Evolutionary conservation across 2,888 invertebrate species (phyloP), one percentile per base, ranked within the genome.

Genomic region (Magallana nippona): DNA sequence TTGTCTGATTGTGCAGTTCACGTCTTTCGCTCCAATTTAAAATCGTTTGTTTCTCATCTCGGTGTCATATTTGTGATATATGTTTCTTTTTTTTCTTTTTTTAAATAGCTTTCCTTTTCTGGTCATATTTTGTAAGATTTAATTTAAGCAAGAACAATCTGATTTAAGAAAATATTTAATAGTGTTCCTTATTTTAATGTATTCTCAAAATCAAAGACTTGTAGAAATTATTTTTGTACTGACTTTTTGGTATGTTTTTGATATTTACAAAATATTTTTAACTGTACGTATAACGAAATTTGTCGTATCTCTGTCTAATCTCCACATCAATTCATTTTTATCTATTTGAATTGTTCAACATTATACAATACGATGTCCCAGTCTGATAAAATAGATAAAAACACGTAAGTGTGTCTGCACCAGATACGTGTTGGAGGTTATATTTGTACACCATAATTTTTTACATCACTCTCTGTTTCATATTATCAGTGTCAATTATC

Each of bases 41-140:
- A 22, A 22, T 63, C 27, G 15, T 71, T 71, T 71, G 5, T 27
- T 71, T 27, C 5, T 71, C 71, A 71, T 71, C 71, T 71, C 71
- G 71, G 32, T 71, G 71, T 71, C 71, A 71, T 19, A 27, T 27
- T 27, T 71, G 71, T 27, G 71, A 71, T 71, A 71, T 71, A 71
- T 71, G n/a, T 11, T 8, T 62, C 19, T 62, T 19, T 62, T 22
- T 55, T 62, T 19, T 62, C 8, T 55, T 19, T 78, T 19, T n/a
- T 55, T 19, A 55, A 8, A 55, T 10, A 77, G 32, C 2, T 44
- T 10, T 44, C 44, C 44, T 44, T 44, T 44, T 44, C 44, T 44
- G 3, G 17, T 77, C 22, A 77, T 44, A 19, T 22, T 77, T 19
- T 22, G 44, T 77, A 11, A 13, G 15, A 10, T 27, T 77, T 10